Evolutionary conservation across 2,113 vertebrate species (phyloP), one percentile per base, ranked within the genome.

Genomic region (Albula goreensis): DNA sequence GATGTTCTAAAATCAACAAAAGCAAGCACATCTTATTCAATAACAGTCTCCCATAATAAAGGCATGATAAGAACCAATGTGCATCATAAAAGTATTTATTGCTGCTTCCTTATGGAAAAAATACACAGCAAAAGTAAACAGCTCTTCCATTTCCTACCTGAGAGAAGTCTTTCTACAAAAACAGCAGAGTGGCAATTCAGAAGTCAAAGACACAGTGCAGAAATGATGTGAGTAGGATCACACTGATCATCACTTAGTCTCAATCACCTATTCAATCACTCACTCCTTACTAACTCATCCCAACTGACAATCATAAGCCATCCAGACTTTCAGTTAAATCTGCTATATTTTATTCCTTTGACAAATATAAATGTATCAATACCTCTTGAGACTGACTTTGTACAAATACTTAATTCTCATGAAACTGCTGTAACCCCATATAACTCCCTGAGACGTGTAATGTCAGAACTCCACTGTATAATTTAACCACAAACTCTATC

Each of bases 1-100:
- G 13, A 79, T 31, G 25, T 15, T 15, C 19, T 52, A 25, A 57
- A 80, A 53, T 49, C 80, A 85, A 80, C 85, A 85, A 22, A 80
- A 48, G 31, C 6, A 52, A 80, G 13, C 48, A 50, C 31, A 81
- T 85, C 22, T 0, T 9, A 25, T 12, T 4, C n/a, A 85, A 85
- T 49, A 80, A 22, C 22, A 31, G 50, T 50, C 57, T 81, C 49
- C 48, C 56, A 25, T 66, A 66, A 80, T 83, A 60, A 80, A 80
- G 66, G 48, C 41, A 49, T 25, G 41, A 85, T 31, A 63, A 85
- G 19, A 13, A 50, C 13, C 56, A 80, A 41, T 31, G 17, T 74
- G 2, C 31, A 74, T 25, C 70, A 74, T 31, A 74, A 74, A 5
- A n/a, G 63, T n/a, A 22, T 4, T 70, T 70, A 70, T n/a, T n/a